phyloP scores from a whole-genome alignment of 2,888 invertebrate species.

The Meandrusa payeni region DNA sequence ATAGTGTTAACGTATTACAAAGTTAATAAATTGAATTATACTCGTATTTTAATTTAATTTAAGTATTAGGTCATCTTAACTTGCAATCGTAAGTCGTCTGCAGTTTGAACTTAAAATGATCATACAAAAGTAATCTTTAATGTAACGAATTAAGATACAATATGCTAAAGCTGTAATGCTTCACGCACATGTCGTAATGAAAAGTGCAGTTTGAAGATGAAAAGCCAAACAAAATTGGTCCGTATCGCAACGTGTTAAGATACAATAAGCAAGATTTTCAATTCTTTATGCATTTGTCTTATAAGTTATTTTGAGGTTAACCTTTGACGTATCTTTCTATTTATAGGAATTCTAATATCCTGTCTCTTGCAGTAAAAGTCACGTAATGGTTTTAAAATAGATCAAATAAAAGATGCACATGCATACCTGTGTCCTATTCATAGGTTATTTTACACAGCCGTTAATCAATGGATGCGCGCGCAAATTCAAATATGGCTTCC shows the following conservation, averaged over 20 bases:
- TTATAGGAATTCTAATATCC: constrained; percentile 12
- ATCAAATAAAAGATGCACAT: constrained; percentile 33
- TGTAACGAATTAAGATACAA: too few species aligned
- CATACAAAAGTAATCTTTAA: too few species aligned
- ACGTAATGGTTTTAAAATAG: constrained; percentile 4
- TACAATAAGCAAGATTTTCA: not conserved
- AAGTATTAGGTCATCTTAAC: constrained; percentile 20
- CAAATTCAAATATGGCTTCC: constrained; percentile 57
- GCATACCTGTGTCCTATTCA: constrained; percentile 61
- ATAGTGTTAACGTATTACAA: not conserved
- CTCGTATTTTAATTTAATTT: constrained; percentile 17
- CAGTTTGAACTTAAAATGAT: too few species aligned
- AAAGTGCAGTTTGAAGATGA: not conserved
- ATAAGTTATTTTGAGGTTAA: constrained; percentile 9
- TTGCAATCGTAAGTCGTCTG: too few species aligned
- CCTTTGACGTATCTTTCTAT: constrained; percentile 14
- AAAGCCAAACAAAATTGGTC: not conserved
- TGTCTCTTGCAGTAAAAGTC: too few species aligned
- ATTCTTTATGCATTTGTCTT: not conserved
- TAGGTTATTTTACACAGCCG: constrained; percentile 48
- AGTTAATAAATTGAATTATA: constrained; percentile 14
- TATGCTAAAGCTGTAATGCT: too few species aligned
- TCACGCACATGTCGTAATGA: not conserved
- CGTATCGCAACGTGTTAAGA: not conserved
- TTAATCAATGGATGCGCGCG: constrained; percentile 75